These are phyloP conservation scores for Gadus chalcogrammus DNA, from an alignment of 2,113 vertebrate species.

Conservation along the genomic window DNA sequence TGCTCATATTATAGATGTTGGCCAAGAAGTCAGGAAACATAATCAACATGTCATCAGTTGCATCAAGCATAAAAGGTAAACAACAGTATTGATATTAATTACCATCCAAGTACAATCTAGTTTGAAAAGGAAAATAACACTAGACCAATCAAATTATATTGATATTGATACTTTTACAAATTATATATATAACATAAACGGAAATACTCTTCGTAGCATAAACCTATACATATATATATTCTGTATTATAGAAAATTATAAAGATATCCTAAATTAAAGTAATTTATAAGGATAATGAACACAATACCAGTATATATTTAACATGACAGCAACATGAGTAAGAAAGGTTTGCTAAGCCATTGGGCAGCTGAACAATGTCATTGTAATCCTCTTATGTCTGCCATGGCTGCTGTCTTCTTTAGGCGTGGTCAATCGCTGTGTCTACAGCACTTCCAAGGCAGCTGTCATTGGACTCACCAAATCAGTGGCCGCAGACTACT, in stretches of 20 bases:
- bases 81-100: background rate
- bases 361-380: constrained; percentile 19
- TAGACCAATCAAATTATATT: background rate
- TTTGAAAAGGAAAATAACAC: too few species aligned
- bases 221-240: background rate
- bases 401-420: constrained; percentile 21
- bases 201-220: background rate
- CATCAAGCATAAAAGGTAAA: constrained; percentile 92
- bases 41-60: constrained; percentile 96
- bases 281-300: too few species aligned
- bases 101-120: too few species aligned
- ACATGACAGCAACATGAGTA: too few species aligned
- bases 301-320: too few species aligned
- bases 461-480: constrained; percentile 93
- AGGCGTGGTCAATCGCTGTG: constrained; percentile 90
- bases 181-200: background rate
- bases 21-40: constrained; percentile 88
- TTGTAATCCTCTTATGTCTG: constrained; percentile 55
- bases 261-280: too few species aligned
- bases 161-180: background rate
- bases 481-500: constrained; percentile 90
- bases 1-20: constrained; percentile 81
- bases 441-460: constrained; percentile 89
- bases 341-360: background rate
- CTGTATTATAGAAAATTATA: background rate